Evolutionary conservation across 2,797 vertebrate species (phyloP).

Genomic region (Carapus acus): DNA sequence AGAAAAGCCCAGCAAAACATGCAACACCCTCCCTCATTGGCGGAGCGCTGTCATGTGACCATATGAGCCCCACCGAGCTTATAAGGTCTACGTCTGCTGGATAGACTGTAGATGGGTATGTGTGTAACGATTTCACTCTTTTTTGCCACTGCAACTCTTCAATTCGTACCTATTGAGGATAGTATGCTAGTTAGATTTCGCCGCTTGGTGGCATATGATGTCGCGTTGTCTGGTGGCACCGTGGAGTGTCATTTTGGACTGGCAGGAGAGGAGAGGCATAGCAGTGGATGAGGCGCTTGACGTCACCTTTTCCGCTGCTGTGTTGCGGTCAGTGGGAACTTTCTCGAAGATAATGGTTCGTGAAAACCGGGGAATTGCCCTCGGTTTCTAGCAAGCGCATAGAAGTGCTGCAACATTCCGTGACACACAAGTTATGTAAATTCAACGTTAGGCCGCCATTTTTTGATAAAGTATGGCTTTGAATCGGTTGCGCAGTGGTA

Average conservation of each 20-base stretch:
- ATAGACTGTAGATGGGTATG: conserved; percentile 53
- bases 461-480: conserved; percentile 19
- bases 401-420: neutral
- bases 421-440: neutral
- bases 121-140: conserved; percentile 50
- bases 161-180: conserved; percentile 11
- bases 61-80: conserved; percentile 52
- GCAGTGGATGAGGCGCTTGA: conserved; percentile 63
- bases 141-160: conserved; percentile 26
- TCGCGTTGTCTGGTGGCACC: neutral
- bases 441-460: conserved; percentile 13
- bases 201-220: conserved; percentile 1
- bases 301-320: conserved; percentile 76
- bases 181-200: neutral
- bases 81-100: conserved; percentile 63
- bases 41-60: conserved; percentile 54
- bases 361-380: conserved; percentile 8
- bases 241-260: conserved; percentile 27
- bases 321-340: conserved; percentile 70
- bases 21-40: conserved; percentile 61
- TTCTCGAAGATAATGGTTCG: conserved; percentile 68
- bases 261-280: conserved; percentile 37
- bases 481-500: conserved; percentile 75
- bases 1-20: conserved; percentile 76
- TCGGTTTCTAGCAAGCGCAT: neutral